Conservation (phyloP, 2,113 vertebrate genomes). For the Trematomus loennbergii region DNA sequence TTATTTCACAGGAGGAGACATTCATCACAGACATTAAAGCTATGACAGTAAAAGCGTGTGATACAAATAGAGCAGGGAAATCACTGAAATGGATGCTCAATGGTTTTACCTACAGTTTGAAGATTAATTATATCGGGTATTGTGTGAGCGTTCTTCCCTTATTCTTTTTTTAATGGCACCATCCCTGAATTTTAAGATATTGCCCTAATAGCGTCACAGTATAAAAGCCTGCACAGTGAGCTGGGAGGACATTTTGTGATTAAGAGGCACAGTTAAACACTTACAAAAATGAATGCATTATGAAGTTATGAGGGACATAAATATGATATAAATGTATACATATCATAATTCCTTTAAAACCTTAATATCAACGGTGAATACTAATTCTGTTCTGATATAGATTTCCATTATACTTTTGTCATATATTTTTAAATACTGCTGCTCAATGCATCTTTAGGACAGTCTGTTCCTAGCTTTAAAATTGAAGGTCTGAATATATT, state of each 20-base stretch:
- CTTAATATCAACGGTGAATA: too few species aligned
- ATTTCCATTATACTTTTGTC: too few species aligned
- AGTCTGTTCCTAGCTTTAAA: too few species aligned
- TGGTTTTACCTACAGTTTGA: constrained; percentile 3
- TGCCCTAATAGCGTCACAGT: background rate
- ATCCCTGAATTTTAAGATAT: background rate
- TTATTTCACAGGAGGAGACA: constrained; percentile 38
- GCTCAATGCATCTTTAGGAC: too few species aligned
- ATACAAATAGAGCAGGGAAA: background rate
- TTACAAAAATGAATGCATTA: too few species aligned
- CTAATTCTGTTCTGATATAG: too few species aligned
- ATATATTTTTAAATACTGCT: too few species aligned
- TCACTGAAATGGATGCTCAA: constrained; percentile 7
- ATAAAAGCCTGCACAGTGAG: background rate
- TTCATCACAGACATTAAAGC: constrained; percentile 41
- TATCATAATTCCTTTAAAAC: too few species aligned
- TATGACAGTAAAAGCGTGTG: constrained; percentile 25
- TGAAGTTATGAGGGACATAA: too few species aligned
- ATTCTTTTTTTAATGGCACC: background rate
- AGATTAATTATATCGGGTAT: constrained; percentile 4
- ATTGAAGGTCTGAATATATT: too few species aligned
- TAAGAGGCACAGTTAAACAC: too few species aligned
- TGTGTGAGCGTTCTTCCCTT: background rate
- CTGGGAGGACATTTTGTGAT: background rate
- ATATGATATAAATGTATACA: too few species aligned